Base-by-base conservation (phyloP, 2,797 vertebrate genomes). In the Schizopygopsis pylzovi region DNA sequence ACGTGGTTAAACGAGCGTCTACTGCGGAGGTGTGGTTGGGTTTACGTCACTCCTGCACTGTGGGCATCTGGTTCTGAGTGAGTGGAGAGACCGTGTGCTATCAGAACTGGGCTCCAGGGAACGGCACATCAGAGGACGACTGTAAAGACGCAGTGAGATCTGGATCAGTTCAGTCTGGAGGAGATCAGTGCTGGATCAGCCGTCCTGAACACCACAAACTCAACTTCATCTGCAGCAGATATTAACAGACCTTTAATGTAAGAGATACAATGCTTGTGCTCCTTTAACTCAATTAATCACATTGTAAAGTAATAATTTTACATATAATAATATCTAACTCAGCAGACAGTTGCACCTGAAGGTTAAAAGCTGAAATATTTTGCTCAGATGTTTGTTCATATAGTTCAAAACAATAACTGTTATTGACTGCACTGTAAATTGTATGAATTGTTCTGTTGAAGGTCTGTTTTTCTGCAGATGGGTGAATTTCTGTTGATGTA, bases 21-120 rank as follows among this genome's bases (percentile, higher is more conserved):
- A 76, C 47, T 76, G 47, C 7, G 8, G 73, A 0, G 9, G 47
- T 76, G 47, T 76, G 73, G 47, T 12, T 71, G 68, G 39, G 68
- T 15, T 15, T 13, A 25, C 68, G 20, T 13, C 5, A 43, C 20
- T 71, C 20, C 39, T 1, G 5, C 0, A 71, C 0, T n/a, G 0
- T 43, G 5, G 10, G 2, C 68, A 0, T 43, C 10, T 71, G 68
- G 68, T 13, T 3, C 39, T 71, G 20, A 39, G 20, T 71, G 20
- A 43, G 20, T 3, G 39, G 20, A 71, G 68, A 43, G 0, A 45
- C 2, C 0, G 68, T 43, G 68, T 71, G 68, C 22, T 43, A 43
- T 71, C 20, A 71, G 11, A 54, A 54, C 52, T 54, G 52, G 52
- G 52, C 52, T 54, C 52, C 52, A 54, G 18, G 52, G 52, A 54